Evolutionary conservation across 2,113 vertebrate species (phyloP).

Genomic region (Mola mola): DNA sequence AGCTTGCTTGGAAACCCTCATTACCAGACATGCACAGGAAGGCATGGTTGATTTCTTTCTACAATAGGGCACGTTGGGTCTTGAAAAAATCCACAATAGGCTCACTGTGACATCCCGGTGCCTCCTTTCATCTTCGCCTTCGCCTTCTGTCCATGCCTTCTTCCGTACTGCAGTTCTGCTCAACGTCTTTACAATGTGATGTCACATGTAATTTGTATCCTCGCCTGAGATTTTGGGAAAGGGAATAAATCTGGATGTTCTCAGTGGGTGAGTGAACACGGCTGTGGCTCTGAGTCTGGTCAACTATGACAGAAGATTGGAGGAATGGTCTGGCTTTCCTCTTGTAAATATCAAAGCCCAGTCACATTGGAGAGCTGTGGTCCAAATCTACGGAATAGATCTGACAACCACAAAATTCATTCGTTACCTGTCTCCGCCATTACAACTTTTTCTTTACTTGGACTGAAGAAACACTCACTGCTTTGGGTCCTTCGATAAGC

Average conservation of each 20-base stretch:
- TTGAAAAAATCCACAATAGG: conserved; percentile 48
- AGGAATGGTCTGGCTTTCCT: conserved; percentile 52
- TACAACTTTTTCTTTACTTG: conserved; percentile 31
- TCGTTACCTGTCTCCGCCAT: conserved; percentile 30
- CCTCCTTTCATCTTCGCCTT: conserved; percentile 59
- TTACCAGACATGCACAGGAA: conserved; percentile 61
- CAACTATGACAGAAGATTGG: conserved; percentile 34
- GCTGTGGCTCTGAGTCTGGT: conserved; percentile 30
- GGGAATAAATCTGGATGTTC: conserved; percentile 56
- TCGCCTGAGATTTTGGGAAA: conserved; percentile 50
- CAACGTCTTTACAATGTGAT: conserved; percentile 55
- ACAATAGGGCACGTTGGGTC: conserved; percentile 42
- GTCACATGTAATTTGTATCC: conserved; percentile 66
- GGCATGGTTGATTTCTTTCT: conserved; percentile 59
- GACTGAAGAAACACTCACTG: conserved; percentile 29
- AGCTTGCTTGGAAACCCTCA: conserved; percentile 59
- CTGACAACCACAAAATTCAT: conserved; percentile 25
- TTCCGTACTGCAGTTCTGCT: conserved; percentile 51
- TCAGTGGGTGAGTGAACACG: conserved; percentile 37
- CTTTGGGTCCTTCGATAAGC: conserved; percentile 15
- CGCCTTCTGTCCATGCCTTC: conserved; percentile 34
- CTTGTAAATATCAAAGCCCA: conserved; percentile 47
- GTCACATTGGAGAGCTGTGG: conserved; percentile 15
- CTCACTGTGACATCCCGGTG: conserved; percentile 54
- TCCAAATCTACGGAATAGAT: conserved; percentile 20